These are phyloP conservation scores for Himalopsyche anomala DNA, from an alignment of 2,888 invertebrate species.

Conservation along the genomic window DNA sequence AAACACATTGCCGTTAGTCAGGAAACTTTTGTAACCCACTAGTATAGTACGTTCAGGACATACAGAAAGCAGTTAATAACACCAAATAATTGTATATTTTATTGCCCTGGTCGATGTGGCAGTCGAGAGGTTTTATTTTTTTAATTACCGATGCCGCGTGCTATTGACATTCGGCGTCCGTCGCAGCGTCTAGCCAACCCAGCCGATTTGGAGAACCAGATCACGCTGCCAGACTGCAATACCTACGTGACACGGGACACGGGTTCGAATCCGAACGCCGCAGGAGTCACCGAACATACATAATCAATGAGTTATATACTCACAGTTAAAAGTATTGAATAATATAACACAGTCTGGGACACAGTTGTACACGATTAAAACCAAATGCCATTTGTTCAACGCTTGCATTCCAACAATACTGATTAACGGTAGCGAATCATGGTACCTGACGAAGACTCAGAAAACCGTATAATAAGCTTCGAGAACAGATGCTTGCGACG, in stretches of 20 bases:
- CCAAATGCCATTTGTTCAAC: too few relatives aligned
- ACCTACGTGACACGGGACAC: background rate
- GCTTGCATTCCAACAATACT: too few relatives aligned
- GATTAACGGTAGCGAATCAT: too few relatives aligned
- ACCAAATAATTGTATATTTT: too few relatives aligned
- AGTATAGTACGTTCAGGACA: too few relatives aligned
- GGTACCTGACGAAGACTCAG: background rate
- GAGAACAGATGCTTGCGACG: too few relatives aligned
- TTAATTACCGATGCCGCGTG: background rate
- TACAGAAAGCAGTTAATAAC: too few relatives aligned
- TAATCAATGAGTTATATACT: background rate
- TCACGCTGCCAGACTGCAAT: conserved; percentile 2
- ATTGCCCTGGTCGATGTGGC: too few relatives aligned
- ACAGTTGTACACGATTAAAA: too few relatives aligned
- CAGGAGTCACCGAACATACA: background rate
- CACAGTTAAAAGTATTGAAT: background rate
- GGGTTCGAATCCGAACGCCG: background rate
- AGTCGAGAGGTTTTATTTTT: background rate
- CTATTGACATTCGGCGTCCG: background rate
- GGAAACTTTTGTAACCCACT: too few relatives aligned
- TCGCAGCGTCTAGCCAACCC: background rate
- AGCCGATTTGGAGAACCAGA: background rate
- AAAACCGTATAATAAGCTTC: background rate
- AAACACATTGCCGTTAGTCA: too few relatives aligned
- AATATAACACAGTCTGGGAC: too few relatives aligned